A percentile compares a stretch with the other conserved stretches of the same genome.
These are phyloP conservation scores for Latheticus oryzae DNA, from an alignment of 2,888 invertebrate species.

Conservation along the genomic window DNA sequence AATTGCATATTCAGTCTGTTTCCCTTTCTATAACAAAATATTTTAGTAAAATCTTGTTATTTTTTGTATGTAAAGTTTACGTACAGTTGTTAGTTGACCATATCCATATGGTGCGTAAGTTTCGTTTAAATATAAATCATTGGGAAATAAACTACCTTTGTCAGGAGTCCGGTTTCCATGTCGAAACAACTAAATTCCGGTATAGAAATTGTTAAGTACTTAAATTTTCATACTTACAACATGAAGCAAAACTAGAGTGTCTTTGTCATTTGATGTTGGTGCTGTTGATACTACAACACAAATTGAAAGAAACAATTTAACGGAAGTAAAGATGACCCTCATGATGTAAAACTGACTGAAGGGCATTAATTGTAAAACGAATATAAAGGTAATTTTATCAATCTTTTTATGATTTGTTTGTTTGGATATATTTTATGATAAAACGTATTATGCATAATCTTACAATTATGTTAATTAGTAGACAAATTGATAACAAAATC, in stretches of 20 bases:
- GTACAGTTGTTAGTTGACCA: constrained; percentile 69
- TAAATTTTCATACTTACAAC: constrained; percentile 15
- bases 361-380: too few relatives aligned
- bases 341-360: constrained; percentile 1
- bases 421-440: too few relatives aligned
- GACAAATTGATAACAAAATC: too few relatives aligned
- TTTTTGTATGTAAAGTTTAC: constrained; percentile 20
- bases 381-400: too few relatives aligned
- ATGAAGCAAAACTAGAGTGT: constrained; percentile 25
- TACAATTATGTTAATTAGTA: too few relatives aligned
- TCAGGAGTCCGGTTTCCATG: constrained; percentile 62
- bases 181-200: constrained; percentile 65
- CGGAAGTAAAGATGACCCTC: too few relatives aligned
- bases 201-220: not conserved
- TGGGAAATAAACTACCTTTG: constrained; percentile 56
- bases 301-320: constrained; percentile 4
- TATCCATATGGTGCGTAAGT: constrained; percentile 69
- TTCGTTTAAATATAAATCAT: constrained; percentile 66
- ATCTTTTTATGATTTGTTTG: too few relatives aligned
- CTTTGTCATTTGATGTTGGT: not conserved
- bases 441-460: too few relatives aligned
- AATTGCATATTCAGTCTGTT: constrained; percentile 67
- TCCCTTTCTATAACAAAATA: constrained; percentile 49
- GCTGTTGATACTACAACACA: not conserved
- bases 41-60: not conserved